Percentiles rank a stretch among this genome's conserved stretches.
phyloP scores from a whole-genome alignment of 2,888 invertebrate genomes.

The Bellardia bayeri region DNA sequence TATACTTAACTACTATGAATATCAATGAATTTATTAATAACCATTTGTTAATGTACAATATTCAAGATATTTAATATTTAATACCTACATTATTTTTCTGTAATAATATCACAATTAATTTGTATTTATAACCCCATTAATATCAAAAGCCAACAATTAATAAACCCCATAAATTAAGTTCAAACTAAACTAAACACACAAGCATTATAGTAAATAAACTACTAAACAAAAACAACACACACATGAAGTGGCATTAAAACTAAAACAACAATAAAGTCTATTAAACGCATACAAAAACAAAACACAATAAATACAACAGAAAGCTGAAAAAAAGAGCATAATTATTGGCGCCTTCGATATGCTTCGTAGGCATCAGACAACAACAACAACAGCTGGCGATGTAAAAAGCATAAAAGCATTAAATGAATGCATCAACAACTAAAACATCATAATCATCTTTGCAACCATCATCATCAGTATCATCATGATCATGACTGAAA shows the following conservation, averaged over 20 bases:
- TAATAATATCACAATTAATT: slow-evolving; percentile 62
- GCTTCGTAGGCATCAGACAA: slow-evolving; percentile 71
- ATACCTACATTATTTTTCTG: not conserved
- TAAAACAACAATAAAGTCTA: slow-evolving; percentile 5
- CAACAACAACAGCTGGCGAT: slow-evolving; percentile 3
- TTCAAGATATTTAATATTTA: not conserved
- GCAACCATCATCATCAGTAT: not conserved
- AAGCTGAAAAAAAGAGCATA: slow-evolving; percentile 48
- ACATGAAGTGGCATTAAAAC: slow-evolving; percentile 21
- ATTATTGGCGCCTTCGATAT: slow-evolving; percentile 75
- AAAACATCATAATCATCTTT: not conserved
- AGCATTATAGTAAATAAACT: slow-evolving; percentile 21
- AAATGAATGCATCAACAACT: slow-evolving; percentile 24
- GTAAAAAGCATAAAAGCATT: slow-evolving; percentile 40
- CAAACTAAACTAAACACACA: slow-evolving; percentile 34
- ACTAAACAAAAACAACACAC: slow-evolving; percentile 27
- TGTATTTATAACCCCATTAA: slow-evolving; percentile 60
- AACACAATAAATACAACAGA: slow-evolving; percentile 1
- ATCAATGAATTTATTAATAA: slow-evolving; percentile 1
- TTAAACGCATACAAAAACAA: not conserved
- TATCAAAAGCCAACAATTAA: slow-evolving; percentile 65
- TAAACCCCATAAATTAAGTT: slow-evolving; percentile 66
- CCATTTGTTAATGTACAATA: not conserved
- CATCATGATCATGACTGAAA: not conserved
- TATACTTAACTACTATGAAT: not conserved